Evolutionary conservation across 2,113 vertebrate genomes (phyloP), one percentile per base, ranked within the genome.

Genomic region (Propithecus coquereli): DNA sequence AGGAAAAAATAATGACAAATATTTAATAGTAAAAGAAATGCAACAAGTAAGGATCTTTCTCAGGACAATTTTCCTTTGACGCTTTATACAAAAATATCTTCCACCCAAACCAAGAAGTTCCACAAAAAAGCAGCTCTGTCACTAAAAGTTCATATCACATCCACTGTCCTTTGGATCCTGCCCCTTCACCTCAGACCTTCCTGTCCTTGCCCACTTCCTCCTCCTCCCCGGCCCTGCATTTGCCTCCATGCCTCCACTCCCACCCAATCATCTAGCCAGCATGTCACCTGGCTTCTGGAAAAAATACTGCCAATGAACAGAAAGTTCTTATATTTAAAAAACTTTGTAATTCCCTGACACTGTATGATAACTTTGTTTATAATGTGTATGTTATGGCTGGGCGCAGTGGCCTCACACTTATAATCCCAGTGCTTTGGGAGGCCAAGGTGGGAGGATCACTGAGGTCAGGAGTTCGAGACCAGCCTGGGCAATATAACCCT

Each of bases 181-280:
- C 23, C 40, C 32, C 8, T 1, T 4, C 1, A 5, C 66, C 97
- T 94, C 79, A n/a, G 16, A 8, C 13, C 34, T 1, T 13, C 85
- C 25, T 0, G 2, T 40, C 81, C 45, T 16, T 87, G 65, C 92
- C 3, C 0, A 22, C 79, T 25, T 27, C 91, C 52, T 45, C 66
- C 82, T 61, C 11, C 70, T 76, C 88, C 59, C 14, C 37, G 23
- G 61, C 54, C 22, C 65, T 7, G 22, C 0, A 9, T 12, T 32
- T 47, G 43, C 18, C 1, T 3, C 57, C 47, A 8, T 0, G 0
- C 20, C 40, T 20, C 70, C 3, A 17, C 32, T 20, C 9, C 5
- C 7, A 14, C 22, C 47, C 20, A 23, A 6, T 43, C 57, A 43
- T 34, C 50, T 40, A 45, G 17, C 59, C 50, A 6, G 10, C 3